phyloP scores from a whole-genome alignment of 2,888 invertebrate genomes.

The Metacarcinus magister region DNA sequence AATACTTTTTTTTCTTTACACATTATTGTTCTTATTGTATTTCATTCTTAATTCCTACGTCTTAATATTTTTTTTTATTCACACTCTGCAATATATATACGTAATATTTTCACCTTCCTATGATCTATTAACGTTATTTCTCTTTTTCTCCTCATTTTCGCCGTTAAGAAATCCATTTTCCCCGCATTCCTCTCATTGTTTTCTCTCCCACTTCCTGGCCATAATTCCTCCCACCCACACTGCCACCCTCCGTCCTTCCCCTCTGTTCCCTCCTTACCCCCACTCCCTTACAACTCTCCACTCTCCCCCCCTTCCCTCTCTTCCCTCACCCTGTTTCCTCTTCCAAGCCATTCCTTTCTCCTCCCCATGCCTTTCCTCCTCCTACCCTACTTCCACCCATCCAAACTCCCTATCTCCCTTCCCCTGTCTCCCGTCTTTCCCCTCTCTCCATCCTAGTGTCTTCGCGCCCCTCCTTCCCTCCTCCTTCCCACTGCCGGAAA shows the following conservation, averaged over 20 bases:
- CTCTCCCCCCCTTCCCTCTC: neutral
- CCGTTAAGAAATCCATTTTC: neutral
- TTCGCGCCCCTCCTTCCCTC: neutral
- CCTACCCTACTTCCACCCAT: neutral
- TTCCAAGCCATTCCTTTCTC: neutral
- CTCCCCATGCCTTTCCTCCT: neutral
- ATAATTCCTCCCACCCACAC: neutral
- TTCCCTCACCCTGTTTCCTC: neutral
- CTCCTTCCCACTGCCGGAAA: neutral
- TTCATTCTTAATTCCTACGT: neutral
- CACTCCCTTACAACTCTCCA: neutral
- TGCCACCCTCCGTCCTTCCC: neutral
- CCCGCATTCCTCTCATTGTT: neutral
- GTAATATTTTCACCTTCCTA: neutral
- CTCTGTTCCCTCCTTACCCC: neutral
- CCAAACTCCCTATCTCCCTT: neutral
- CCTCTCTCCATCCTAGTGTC: neutral
- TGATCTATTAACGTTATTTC: neutral
- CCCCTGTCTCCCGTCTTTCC: neutral
- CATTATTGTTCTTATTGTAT: neutral
- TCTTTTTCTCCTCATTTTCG: constrained; percentile 26
- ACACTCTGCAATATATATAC: neutral
- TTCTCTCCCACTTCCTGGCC: neutral
- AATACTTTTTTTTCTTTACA: neutral
- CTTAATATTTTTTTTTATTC: neutral